Base-by-base conservation (phyloP, 2,888 invertebrate genomes). In the Marasmarcha lunaedactyla region DNA sequence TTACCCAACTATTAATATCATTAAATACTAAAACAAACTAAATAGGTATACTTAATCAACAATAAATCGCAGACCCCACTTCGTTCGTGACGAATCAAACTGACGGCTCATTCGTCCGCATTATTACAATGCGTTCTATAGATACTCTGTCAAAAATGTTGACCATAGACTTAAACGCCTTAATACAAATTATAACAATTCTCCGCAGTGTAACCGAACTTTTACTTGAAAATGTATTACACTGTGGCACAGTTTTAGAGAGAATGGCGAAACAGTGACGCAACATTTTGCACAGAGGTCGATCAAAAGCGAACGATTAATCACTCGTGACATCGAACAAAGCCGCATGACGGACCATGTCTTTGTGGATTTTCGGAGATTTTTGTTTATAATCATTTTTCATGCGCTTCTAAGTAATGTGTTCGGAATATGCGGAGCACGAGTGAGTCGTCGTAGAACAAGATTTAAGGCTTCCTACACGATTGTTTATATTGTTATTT, bases 91-190 rank as follows among this genome's bases (percentile, higher is more conserved):
- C 79, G 74, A 81, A 81, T 81, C 65, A 63, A 55, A 59, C 63
- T 74, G 79, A 81, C 78, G 71, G 76, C 79, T 81, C 79, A 78
- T 78, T 78, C 72, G 58, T 70, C 63, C 72, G 66, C 74, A 76
- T 74, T 78, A 72, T 74, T 67, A 57, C 62, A 51, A 51, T 59
- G 54, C 66, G 60, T 49, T 66, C 57, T 54, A 52, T 20, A 7
- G 20, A 35, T 10, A 35, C 7, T 9, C 2, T 35, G 14, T 14
- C 14, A 15, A 15, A 35, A 15, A 15, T 15, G 2, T 7, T 33
- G 12, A 26, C 33, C 33, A 33, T 10, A 30, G 30, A 30, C 30
- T 30, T 7, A 30, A 30, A 5, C 25, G 25, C 5, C 5, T 5
- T 25, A 25, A 25, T 25, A 25, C 25, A 25, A n/a, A n/a, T n/a